A percentile compares a stretch with the other conserved stretches of the same genome.
These are phyloP conservation scores for Lycaon pictus DNA, from an alignment of 2,113 vertebrate species.

Conservation along the genomic window DNA sequence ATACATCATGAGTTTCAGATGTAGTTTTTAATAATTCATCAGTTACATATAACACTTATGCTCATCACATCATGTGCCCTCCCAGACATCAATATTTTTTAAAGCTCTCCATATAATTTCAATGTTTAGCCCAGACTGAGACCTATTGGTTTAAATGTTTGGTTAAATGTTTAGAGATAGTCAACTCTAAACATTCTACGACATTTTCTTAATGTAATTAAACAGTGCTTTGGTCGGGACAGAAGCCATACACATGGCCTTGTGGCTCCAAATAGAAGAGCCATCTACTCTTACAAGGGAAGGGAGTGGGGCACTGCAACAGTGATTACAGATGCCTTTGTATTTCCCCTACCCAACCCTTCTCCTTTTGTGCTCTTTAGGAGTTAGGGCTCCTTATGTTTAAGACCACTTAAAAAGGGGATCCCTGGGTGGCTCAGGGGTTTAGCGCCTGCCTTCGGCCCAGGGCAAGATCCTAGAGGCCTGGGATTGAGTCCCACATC, in stretches of 20 bases:
- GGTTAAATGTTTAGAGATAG: not conserved
- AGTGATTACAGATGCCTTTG: not conserved
- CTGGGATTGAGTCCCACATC: too few relatives aligned
- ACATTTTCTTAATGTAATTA: not conserved
- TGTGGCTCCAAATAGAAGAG: not conserved
- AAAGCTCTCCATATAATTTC: not conserved
- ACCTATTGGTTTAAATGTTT: not conserved
- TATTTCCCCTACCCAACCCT: not conserved
- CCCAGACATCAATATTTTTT: not conserved
- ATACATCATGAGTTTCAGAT: too few relatives aligned
- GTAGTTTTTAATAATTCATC: too few relatives aligned
- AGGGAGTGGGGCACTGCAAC: not conserved
- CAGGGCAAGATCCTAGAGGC: too few relatives aligned
- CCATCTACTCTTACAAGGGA: not conserved
- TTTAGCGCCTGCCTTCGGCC: too few relatives aligned
- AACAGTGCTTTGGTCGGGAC: not conserved
- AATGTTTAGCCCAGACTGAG: not conserved
- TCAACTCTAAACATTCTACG: not conserved
- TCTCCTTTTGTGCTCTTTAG: not conserved
- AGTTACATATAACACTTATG: too few relatives aligned
- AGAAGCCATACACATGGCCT: not conserved
- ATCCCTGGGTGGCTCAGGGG: too few relatives aligned
- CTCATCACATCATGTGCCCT: too few relatives aligned
- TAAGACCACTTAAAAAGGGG: not conserved
- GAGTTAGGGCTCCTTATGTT: not conserved